These are phyloP conservation scores for Cerceris ruficornis DNA, from an alignment of 2,888 invertebrate species.

Conservation along the genomic window DNA sequence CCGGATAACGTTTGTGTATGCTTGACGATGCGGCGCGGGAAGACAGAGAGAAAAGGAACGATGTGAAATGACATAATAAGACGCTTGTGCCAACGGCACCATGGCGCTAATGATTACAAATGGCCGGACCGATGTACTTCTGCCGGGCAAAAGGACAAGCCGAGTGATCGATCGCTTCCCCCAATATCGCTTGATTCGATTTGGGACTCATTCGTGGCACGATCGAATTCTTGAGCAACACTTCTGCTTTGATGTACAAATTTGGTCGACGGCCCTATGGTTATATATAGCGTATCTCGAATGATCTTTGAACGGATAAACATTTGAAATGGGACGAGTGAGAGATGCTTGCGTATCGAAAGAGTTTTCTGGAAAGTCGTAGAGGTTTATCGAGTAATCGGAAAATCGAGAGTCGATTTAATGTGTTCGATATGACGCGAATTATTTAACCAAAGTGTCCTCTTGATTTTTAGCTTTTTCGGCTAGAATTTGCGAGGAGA, in stretches of 20 bases:
- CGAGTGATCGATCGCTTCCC: slow-evolving; percentile 64
- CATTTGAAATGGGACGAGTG: no score
- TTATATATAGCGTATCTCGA: not conserved
- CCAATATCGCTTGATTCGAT: slow-evolving; percentile 65
- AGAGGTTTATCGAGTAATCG: no score
- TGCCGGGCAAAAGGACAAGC: slow-evolving; percentile 59
- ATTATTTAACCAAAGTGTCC: not conserved
- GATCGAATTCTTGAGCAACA: slow-evolving; percentile 45
- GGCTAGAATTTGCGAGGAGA: no score
- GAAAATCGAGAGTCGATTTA: no score
- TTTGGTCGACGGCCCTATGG: slow-evolving; percentile 8
- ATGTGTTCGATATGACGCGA: not conserved
- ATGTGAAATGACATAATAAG: slow-evolving; percentile 75
- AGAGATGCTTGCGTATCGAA: no score
- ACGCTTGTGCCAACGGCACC: slow-evolving; percentile 71
- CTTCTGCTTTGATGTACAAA: slow-evolving; percentile 26
- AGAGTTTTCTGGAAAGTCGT: no score
- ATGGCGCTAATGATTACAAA: slow-evolving; percentile 77
- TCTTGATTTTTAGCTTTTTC: no score
- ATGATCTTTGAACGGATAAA: no score
- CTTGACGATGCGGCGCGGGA: slow-evolving; percentile 35
- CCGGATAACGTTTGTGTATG: slow-evolving; percentile 12
- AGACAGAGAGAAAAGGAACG: slow-evolving; percentile 54
- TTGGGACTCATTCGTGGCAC: slow-evolving; percentile 47
- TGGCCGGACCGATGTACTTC: slow-evolving; percentile 64